A percentile compares a stretch with the other conserved stretches of the same genome.
These are phyloP conservation scores for pig (Sus scrofa) DNA, from an alignment of 2,113 vertebrate genomes.

Conservation along the genomic window DNA sequence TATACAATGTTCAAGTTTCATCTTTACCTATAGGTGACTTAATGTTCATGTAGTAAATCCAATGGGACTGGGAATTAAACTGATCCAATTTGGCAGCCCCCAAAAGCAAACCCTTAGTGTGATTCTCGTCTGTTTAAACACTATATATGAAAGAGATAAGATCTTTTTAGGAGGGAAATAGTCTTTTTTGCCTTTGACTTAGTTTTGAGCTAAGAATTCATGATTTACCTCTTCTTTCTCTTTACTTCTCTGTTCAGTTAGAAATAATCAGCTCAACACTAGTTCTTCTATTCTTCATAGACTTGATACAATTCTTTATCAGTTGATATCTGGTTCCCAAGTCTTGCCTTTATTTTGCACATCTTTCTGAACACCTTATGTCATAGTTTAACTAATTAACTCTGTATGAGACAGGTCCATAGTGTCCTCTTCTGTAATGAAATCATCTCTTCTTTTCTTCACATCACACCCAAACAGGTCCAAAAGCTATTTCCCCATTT, in stretches of 20 bases:
- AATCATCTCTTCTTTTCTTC: background rate
- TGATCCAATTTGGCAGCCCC: constrained; percentile 13
- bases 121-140: background rate
- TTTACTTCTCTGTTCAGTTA: background rate
- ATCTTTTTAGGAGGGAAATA: background rate
- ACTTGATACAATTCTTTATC: background rate
- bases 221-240: background rate
- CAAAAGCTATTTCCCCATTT: background rate
- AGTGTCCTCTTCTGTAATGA: background rate
- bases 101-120: background rate
- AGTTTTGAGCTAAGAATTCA: background rate
- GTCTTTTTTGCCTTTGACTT: background rate
- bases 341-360: background rate
- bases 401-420: background rate
- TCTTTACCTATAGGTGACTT: constrained; percentile 8
- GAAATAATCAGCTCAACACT: background rate
- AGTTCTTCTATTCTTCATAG: background rate
- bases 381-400: background rate
- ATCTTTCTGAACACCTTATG: background rate
- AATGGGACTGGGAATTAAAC: background rate
- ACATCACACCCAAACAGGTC: background rate
- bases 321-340: background rate
- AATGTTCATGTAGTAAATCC: background rate
- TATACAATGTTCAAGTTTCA: background rate
- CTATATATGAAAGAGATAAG: background rate